A percentile compares a stretch with the other conserved stretches of the same genome.
Conservation (phyloP, 1,140 invertebrate genomes). For the Drosophila sucinea region DNA sequence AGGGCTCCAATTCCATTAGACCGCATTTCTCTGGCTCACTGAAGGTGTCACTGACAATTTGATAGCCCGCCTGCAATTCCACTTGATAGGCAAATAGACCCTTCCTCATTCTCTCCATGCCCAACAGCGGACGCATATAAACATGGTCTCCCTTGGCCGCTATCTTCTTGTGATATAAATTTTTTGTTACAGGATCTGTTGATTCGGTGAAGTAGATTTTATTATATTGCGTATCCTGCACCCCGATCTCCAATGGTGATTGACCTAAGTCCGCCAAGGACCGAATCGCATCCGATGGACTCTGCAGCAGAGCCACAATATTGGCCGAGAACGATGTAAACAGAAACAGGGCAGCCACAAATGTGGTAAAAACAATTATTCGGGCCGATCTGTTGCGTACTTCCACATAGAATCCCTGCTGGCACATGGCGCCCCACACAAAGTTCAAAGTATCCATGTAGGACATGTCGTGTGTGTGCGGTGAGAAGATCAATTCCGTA, state of each 20-base stretch:
- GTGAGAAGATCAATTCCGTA: conserved; percentile 58
- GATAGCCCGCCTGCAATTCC: conserved; percentile 84
- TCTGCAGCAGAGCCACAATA: conserved; percentile 86
- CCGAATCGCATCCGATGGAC: conserved; percentile 84
- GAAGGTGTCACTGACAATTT: conserved; percentile 85
- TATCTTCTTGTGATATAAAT: conserved; percentile 84
- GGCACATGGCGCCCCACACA: conserved; percentile 85
- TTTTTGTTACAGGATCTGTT: conserved; percentile 84
- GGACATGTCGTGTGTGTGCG: conserved; percentile 71
- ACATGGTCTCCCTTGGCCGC: conserved; percentile 84
- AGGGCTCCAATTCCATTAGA: conserved; percentile 84
- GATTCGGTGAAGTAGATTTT: conserved; percentile 85
- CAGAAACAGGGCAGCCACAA: conserved; percentile 84
- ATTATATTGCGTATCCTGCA: conserved; percentile 86
- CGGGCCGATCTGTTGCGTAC: conserved; percentile 83
- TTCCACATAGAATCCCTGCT: conserved; percentile 85
- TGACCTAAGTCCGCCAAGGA: conserved; percentile 84
- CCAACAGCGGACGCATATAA: conserved; percentile 84
- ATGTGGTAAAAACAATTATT: conserved; percentile 84
- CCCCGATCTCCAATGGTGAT: conserved; percentile 84
- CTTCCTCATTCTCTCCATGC: conserved; percentile 84
- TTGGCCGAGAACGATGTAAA: conserved; percentile 87
- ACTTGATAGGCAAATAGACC: conserved; percentile 86
- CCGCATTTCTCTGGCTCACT: conserved; percentile 86
- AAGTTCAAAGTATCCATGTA: conserved; percentile 83